Evolutionary conservation across 64 coral and sea anemone species (phyloP).

Genomic region (Dendronephthya gigantea): DNA sequence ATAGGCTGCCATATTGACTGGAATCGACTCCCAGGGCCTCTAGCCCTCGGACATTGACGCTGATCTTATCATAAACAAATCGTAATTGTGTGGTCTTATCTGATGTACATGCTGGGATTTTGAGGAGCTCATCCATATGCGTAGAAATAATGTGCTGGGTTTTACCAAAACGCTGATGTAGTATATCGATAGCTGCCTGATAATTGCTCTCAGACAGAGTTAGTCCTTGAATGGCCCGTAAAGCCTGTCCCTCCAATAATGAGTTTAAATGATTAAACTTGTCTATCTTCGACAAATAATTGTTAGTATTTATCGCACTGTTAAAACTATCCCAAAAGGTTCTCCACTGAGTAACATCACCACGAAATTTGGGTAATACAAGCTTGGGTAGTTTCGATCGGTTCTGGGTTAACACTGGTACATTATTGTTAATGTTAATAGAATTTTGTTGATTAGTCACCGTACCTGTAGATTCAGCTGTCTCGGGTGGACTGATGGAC

Average conservation of each 20-base stretch:
- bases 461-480: background rate
- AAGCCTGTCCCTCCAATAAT: background rate
- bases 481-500: background rate
- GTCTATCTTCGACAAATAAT: no score
- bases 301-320: background rate
- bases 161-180: conserved; percentile 42
- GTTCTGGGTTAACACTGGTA: no score
- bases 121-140: conserved; percentile 37
- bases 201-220: conserved; percentile 17
- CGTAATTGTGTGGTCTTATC: conserved; percentile 30
- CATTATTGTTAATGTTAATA: no score
- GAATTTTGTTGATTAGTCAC: no score
- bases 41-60: conserved; percentile 17
- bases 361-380: no score
- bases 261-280: background rate
- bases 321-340: no score
- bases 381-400: no score
- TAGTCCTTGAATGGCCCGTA: conserved; percentile 15
- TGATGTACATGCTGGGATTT: conserved; percentile 37
- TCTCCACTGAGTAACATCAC: no score
- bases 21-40: conserved; percentile 18
- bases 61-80: conserved; percentile 37
- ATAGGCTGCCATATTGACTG: conserved; percentile 29
- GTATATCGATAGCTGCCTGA: conserved; percentile 16
- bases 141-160: conserved; percentile 38